phyloP scores from a whole-genome alignment of 2,113 vertebrate species.

The Acanthochromis polyacanthus region DNA sequence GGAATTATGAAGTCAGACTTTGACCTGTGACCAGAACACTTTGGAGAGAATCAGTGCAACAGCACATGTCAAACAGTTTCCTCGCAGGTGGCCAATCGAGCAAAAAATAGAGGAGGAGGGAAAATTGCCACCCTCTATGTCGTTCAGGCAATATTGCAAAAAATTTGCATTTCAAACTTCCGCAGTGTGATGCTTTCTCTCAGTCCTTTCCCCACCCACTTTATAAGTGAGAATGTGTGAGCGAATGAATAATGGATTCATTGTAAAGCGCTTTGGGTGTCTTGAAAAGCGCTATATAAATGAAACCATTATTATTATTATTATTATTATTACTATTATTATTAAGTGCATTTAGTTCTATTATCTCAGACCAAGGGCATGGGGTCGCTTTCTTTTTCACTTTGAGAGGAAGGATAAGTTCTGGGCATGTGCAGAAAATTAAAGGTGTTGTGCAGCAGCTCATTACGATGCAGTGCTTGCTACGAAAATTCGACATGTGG shows the following conservation, averaged over 20 bases:
- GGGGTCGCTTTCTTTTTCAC: not conserved
- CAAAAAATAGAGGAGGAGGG: slow-evolving; percentile 20
- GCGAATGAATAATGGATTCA: too few relatives aligned
- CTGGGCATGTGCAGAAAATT: slow-evolving; percentile 20
- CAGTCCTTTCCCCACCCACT: not conserved
- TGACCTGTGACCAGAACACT: slow-evolving; percentile 47
- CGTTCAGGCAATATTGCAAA: slow-evolving; percentile 22
- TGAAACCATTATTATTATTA: too few relatives aligned
- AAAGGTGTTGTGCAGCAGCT: slow-evolving; percentile 22
- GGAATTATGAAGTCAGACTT: slow-evolving; percentile 61
- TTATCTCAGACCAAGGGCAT: slow-evolving; percentile 27
- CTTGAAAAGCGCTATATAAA: too few relatives aligned
- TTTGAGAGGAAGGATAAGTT: slow-evolving; percentile 18
- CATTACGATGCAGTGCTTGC: not conserved
- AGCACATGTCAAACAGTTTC: slow-evolving; percentile 61
- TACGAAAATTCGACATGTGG: not conserved
- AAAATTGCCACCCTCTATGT: slow-evolving; percentile 25
- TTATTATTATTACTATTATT: too few relatives aligned
- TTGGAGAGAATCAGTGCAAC: slow-evolving; percentile 43
- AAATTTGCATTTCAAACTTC: slow-evolving; percentile 38
- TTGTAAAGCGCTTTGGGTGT: too few relatives aligned
- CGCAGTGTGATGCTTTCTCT: slow-evolving; percentile 30
- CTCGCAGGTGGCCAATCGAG: slow-evolving; percentile 43
- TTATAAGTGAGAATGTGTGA: too few relatives aligned
- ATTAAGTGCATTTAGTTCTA: slow-evolving; percentile 40